phyloP scores from a whole-genome alignment of 2,797 vertebrate genomes.

The Lycodopsis pacificus region DNA sequence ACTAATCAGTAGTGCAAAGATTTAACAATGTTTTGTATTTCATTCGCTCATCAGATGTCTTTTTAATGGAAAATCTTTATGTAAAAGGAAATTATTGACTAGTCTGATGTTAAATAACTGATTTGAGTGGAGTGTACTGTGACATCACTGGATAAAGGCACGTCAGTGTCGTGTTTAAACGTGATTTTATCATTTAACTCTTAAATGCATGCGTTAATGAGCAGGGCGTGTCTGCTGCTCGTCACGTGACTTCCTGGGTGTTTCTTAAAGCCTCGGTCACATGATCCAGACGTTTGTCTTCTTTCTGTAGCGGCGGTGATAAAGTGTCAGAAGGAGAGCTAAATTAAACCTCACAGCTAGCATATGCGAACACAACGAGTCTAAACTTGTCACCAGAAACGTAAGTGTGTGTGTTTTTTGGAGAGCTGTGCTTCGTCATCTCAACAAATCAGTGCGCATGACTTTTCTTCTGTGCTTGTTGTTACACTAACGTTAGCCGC shows the following conservation, averaged over 20 bases:
- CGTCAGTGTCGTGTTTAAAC: not conserved
- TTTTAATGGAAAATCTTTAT: not conserved
- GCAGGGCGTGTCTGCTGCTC: not conserved
- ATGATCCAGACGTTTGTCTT: conserved; percentile 53
- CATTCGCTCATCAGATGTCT: not conserved
- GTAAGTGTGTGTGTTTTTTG: rapidly evolving
- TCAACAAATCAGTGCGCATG: too few species aligned
- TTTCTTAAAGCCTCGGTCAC: conserved; percentile 68
- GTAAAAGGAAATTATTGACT: not conserved
- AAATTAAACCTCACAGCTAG: not conserved
- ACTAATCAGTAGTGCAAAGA: too few species aligned
- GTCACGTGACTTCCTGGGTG: conserved; percentile 71
- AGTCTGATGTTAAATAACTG: not conserved
- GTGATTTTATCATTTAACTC: not conserved
- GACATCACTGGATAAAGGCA: not conserved
- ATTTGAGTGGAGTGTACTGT: not conserved
- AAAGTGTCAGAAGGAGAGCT: conserved; percentile 10
- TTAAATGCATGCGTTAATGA: not conserved
- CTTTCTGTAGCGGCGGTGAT: conserved; percentile 4
- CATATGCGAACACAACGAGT: not conserved
- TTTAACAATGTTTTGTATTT: not conserved
- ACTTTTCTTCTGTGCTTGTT: not conserved
- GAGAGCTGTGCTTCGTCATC: not conserved
- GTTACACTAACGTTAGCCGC: conserved; percentile 53
- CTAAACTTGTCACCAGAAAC: not conserved